Conservation (phyloP, 2,888 invertebrate genomes). For the Yponomeuta evonymella region DNA sequence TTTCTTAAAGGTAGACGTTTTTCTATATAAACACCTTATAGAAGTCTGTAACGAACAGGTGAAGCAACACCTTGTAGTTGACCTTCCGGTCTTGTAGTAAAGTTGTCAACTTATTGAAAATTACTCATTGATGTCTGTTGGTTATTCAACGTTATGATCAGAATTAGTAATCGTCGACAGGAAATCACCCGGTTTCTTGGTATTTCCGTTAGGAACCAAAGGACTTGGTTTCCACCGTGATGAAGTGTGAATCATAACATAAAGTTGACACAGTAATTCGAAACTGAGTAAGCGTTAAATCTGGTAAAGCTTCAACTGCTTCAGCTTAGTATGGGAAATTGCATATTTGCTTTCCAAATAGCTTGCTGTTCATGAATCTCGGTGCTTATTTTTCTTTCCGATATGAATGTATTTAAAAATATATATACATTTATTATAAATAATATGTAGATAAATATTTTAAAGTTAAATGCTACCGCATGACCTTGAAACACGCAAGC, state of each 20-base stretch:
- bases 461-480: too few relatives aligned
- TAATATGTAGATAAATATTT: too few relatives aligned
- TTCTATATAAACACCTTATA: neutral
- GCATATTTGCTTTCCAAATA: neutral
- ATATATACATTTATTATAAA: too few relatives aligned
- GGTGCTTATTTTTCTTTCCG: too few relatives aligned
- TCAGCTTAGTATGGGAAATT: neutral
- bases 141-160: slow-evolving; percentile 13
- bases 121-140: slow-evolving; percentile 8
- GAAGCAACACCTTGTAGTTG: slow-evolving; percentile 58
- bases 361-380: too few relatives aligned
- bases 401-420: too few relatives aligned
- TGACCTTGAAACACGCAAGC: too few relatives aligned
- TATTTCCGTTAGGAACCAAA: slow-evolving; percentile 8
- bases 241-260: slow-evolving; percentile 6
- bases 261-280: neutral
- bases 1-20: neutral
- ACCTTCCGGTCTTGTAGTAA: slow-evolving; percentile 47
- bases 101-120: slow-evolving; percentile 6
- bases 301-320: neutral
- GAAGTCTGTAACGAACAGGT: slow-evolving; percentile 43
- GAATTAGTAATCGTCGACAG: slow-evolving; percentile 6
- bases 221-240: slow-evolving; percentile 1
- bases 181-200: neutral
- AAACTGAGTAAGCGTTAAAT: too few relatives aligned